phyloP scores from a whole-genome alignment of 2,888 invertebrate species.

The Nemoura dubitans region DNA sequence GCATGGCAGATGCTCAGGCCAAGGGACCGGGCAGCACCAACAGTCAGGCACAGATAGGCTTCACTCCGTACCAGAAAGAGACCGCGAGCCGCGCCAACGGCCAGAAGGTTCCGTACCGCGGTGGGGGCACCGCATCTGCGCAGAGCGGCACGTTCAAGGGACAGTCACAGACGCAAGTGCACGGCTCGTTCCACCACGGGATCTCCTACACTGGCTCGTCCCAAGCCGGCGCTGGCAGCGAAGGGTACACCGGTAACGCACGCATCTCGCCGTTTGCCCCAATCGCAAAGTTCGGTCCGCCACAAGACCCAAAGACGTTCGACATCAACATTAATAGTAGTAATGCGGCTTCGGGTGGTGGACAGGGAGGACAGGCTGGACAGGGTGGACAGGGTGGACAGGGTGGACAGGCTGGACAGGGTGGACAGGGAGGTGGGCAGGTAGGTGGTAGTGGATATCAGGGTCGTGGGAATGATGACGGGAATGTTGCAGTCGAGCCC shows the following conservation, averaged over 20 bases:
- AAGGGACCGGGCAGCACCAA: constrained; percentile 85
- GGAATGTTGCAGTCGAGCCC: not conserved
- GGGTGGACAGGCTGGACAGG: no score
- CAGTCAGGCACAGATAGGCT: constrained; percentile 89
- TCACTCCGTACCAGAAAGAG: constrained; percentile 74
- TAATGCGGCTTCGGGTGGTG: no score
- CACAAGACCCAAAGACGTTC: constrained; percentile 18
- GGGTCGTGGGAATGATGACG: not conserved
- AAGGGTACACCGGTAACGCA: constrained; percentile 34
- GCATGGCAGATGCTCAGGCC: constrained; percentile 86
- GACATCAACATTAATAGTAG: not conserved
- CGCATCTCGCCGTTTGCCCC: constrained; percentile 53
- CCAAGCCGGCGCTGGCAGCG: constrained; percentile 77
- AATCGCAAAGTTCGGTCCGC: constrained; percentile 22
- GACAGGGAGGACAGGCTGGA: no score
- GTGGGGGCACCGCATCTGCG: constrained; percentile 81
- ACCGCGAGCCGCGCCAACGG: constrained; percentile 60
- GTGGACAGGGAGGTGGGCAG: no score
- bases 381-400: no score
- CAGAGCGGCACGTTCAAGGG: constrained; percentile 79
- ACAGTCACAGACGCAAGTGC: constrained; percentile 83
- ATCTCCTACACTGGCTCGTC: constrained; percentile 82
- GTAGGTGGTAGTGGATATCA: not conserved
- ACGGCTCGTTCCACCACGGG: constrained; percentile 81
- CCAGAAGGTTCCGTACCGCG: constrained; percentile 70